A percentile compares a stretch with the other conserved stretches of the same genome.
Evolutionary conservation across 2,113 vertebrate genomes (phyloP).

Genomic region (Centrocercus urophasianus): DNA sequence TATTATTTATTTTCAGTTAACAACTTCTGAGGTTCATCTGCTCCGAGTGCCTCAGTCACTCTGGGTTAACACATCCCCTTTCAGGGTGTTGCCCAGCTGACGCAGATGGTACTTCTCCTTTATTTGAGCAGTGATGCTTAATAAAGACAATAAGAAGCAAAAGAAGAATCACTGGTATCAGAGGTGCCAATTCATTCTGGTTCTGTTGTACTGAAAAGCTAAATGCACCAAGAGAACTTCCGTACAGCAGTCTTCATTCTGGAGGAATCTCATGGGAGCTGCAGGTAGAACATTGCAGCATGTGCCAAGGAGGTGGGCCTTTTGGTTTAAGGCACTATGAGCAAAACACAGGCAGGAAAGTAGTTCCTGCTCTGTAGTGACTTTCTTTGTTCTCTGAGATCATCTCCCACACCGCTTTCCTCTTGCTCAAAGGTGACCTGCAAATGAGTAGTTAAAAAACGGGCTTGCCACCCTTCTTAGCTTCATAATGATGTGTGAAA

Average conservation of each 20-base stretch:
- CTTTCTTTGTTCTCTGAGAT: constrained; percentile 44
- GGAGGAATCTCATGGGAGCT: not conserved
- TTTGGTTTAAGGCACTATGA: not conserved
- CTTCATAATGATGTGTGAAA: constrained; percentile 59
- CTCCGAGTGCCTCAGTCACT: not conserved
- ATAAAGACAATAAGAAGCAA: not conserved
- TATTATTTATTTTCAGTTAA: not conserved
- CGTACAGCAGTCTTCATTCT: not conserved
- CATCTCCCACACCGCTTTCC: constrained; percentile 22
- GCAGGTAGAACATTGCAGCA: not conserved
- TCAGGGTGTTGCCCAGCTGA: not conserved
- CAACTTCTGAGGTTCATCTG: not conserved
- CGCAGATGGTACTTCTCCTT: not conserved
- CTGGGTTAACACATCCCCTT: not conserved
- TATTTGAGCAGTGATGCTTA: not conserved
- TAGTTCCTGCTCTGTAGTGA: not conserved
- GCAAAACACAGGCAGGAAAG: not conserved
- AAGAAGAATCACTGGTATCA: not conserved
- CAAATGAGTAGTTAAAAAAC: constrained; percentile 40
- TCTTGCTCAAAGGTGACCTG: constrained; percentile 66
- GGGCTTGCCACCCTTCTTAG: constrained; percentile 5
- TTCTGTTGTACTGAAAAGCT: not conserved
- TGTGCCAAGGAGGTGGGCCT: not conserved
- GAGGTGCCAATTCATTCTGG: not conserved
- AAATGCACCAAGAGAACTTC: not conserved